These are phyloP conservation scores for Halcyon chelicuti DNA, from an alignment of 2,797 vertebrate species.

Conservation along the genomic window DNA sequence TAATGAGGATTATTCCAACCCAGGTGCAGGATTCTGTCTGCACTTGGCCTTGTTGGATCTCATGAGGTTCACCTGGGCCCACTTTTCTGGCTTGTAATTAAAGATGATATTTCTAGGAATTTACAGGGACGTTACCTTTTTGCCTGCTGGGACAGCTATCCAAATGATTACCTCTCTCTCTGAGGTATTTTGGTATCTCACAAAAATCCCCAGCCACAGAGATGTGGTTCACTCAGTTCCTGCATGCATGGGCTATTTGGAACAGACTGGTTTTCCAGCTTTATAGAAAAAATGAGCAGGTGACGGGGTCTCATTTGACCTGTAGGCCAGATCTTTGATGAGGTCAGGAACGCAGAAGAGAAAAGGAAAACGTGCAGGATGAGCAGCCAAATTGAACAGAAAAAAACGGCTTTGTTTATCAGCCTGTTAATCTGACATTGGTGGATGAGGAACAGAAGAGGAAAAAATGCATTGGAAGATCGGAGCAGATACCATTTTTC, in stretches of 20 bases:
- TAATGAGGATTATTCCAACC: too few species aligned
- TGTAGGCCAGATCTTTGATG: not conserved
- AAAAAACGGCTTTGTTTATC: conserved; percentile 11
- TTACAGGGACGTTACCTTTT: not conserved
- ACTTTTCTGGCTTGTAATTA: not conserved
- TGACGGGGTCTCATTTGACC: not conserved
- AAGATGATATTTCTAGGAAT: not conserved
- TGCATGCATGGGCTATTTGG: not conserved
- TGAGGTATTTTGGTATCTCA: not conserved
- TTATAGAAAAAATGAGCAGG: not conserved
- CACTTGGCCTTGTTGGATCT: too few species aligned
- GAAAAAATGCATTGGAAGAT: not conserved
- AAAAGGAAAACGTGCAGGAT: fast-evolving
- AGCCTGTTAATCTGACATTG: not conserved
- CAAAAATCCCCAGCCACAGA: not conserved
- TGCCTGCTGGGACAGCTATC: not conserved
- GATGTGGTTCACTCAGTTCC: not conserved
- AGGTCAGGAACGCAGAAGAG: not conserved
- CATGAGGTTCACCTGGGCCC: too few species aligned
- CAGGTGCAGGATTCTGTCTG: too few species aligned
- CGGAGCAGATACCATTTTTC: not conserved
- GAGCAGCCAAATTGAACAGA: not conserved
- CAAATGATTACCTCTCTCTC: not conserved
- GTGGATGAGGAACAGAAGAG: not conserved
- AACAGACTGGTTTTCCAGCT: not conserved